Conservation (phyloP, 2,113 vertebrate species). For the Solea solea region DNA sequence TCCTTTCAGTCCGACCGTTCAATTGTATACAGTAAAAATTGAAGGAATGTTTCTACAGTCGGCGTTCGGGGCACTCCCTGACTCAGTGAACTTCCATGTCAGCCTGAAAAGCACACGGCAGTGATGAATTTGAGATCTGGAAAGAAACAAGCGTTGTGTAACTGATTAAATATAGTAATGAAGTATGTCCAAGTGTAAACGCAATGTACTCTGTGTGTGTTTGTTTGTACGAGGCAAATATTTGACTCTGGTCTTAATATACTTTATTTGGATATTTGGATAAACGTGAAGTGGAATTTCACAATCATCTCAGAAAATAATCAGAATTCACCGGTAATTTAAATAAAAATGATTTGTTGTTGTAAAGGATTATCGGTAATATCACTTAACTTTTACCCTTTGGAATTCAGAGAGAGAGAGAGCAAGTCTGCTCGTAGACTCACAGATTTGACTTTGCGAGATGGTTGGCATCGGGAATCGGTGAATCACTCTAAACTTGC, state of each 20-base stretch:
- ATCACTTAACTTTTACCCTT: conserved; percentile 13
- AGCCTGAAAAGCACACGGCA: conserved; percentile 23
- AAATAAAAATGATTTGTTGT: conserved; percentile 28
- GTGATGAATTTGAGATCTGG: conserved; percentile 47
- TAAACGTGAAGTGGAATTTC: conserved; percentile 66
- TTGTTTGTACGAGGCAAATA: conserved; percentile 64
- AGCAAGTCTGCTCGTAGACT: conserved; percentile 30
- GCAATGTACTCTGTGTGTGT: conserved; percentile 50
- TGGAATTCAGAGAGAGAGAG: conserved; percentile 29
- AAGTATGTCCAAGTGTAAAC: conserved; percentile 44
- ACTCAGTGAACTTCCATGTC: conserved; percentile 48
- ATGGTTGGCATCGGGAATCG: not conserved
- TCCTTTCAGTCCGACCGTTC: conserved; percentile 30
- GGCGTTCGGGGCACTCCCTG: conserved; percentile 53
- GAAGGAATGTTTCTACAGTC: conserved; percentile 56
- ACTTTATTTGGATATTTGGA: conserved; percentile 54
- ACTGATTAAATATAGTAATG: conserved; percentile 56
- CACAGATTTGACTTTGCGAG: not conserved
- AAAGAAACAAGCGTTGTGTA: conserved; percentile 53
- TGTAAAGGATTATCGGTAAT: conserved; percentile 26
- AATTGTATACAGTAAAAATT: conserved; percentile 48
- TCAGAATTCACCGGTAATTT: conserved; percentile 1
- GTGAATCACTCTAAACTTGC: conserved; percentile 13
- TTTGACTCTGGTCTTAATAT: conserved; percentile 42
- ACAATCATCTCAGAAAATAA: conserved; percentile 50